These are phyloP conservation scores for Cephus spinipes DNA, from an alignment of 2,888 invertebrate genomes.

Conservation along the genomic window DNA sequence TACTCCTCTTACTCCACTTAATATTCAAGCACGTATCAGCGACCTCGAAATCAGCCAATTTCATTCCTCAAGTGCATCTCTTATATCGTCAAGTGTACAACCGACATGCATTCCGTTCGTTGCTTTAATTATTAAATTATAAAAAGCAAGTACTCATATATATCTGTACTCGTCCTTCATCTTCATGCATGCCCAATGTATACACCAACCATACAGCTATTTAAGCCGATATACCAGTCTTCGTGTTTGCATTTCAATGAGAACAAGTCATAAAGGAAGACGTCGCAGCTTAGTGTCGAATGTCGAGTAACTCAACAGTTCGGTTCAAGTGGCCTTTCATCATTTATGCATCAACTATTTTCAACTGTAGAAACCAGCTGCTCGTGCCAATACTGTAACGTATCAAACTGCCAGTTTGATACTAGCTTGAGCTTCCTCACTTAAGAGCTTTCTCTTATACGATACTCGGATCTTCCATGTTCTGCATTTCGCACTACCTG, in stretches of 20 bases:
- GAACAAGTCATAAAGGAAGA: conserved; percentile 20
- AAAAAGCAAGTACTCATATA: not conserved
- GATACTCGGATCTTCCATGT: not conserved
- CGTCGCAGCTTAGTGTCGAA: not conserved
- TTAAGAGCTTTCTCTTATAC: not conserved
- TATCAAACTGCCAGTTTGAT: conserved; percentile 55
- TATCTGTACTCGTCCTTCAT: not conserved
- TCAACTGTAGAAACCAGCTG: not conserved
- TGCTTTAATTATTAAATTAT: not conserved
- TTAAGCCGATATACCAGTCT: not conserved
- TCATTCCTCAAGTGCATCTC: not conserved
- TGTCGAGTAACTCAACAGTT: not conserved
- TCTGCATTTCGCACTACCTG: conserved; percentile 24
- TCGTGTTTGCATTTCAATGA: conserved; percentile 43
- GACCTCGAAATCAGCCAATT: not conserved
- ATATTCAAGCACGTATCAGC: not conserved
- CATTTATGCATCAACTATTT: not conserved
- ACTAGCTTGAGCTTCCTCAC: conserved; percentile 34
- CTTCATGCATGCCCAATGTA: not conserved
- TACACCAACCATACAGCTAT: not conserved
- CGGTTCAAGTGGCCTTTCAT: not conserved
- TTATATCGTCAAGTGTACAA: not conserved
- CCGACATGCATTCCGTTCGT: not conserved
- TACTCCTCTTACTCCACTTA: not conserved
- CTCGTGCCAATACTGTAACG: conserved; percentile 27